Evolutionary conservation across 2,888 invertebrate species (phyloP), one percentile per base, ranked within the genome.

Genomic region (Pammene aurita): DNA sequence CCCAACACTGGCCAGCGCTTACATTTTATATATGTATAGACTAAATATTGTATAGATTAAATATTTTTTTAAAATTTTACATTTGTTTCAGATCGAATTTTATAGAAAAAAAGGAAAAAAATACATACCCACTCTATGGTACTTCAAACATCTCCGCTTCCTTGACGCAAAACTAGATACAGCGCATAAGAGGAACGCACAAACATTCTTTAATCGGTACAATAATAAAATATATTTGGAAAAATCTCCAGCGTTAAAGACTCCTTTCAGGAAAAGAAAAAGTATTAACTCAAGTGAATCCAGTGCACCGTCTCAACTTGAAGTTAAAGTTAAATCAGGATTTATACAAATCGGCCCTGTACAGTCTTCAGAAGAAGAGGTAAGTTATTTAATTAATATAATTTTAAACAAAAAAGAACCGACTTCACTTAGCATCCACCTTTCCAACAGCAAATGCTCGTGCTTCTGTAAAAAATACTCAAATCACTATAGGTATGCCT

Each of bases 191-290:
- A 41, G 5, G 7, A 0, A 16, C 16, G 11, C 7, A 35, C 34
- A 54, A n/a, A 10, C n/a, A 41, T n/a, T 13, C 7, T 57, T 57
- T 4, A 57, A 57, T 57, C 41, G 56, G 41, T 18, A 41, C 7
- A 2, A 57, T 7, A 57, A 57, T 38, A 57, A 41, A 11, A 18
- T 57, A 18, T 57, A 57, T 41, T 18, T 57, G 14, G 18, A 41
- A 35, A 41, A 7, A 7, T 9, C 11, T 16, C 41, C 11, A 11
- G 11, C 42, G 7, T 38, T 6, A 38, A 38, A 9, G 9, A 38
- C 7, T 38, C 7, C 35, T 4, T 5, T 6, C 0, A 38, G 38
- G 11, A 42, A 42, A 11, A 10, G 11, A 1, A 42, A 42, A 42
- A 42, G 42, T 10, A 38, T 38, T 38, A 9, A 38, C 7, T 42